Percentiles rank a stretch among this genome's conserved stretches.
Conservation (phyloP, 2,888 invertebrate genomes). For the Tenthredo scrophulariae region DNA sequence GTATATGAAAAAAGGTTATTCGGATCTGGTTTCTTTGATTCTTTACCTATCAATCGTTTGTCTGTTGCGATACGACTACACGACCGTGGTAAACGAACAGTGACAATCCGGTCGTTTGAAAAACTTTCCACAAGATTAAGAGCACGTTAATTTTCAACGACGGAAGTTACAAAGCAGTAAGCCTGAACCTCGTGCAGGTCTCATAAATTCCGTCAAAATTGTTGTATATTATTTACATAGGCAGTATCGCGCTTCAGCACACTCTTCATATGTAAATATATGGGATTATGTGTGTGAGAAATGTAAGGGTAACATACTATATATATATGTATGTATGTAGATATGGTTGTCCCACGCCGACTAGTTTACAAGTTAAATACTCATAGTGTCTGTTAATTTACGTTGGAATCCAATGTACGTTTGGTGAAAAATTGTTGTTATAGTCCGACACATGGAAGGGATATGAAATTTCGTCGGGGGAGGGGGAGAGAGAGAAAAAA, state of each 20-base stretch:
- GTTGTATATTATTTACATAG: conserved; percentile 6
- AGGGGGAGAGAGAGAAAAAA: background rate
- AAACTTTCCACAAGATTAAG: background rate
- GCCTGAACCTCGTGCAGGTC: background rate
- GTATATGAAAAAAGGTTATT: background rate
- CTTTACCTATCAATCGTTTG: background rate
- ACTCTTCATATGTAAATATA: background rate
- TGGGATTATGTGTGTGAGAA: background rate
- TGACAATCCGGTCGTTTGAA: background rate
- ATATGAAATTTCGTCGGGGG: background rate
- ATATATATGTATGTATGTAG: background rate
- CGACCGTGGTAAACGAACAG: background rate
- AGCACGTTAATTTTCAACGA: background rate
- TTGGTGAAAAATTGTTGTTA: background rate
- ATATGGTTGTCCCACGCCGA: conserved; percentile 19
- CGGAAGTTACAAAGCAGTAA: conserved; percentile 8
- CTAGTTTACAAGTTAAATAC: background rate
- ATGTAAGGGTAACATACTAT: conserved; percentile 10
- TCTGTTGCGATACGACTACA: no score
- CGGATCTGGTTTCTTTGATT: background rate
- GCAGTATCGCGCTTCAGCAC: conserved; percentile 28
- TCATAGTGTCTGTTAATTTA: background rate
- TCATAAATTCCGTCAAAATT: conserved; percentile 22
- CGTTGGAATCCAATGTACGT: background rate
- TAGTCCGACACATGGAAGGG: conserved; percentile 3